Percentiles rank a stretch among this genome's conserved stretches.
Evolutionary conservation across 2,888 invertebrate species (phyloP).

Genomic region (Caenorhabditis panamensis): DNA sequence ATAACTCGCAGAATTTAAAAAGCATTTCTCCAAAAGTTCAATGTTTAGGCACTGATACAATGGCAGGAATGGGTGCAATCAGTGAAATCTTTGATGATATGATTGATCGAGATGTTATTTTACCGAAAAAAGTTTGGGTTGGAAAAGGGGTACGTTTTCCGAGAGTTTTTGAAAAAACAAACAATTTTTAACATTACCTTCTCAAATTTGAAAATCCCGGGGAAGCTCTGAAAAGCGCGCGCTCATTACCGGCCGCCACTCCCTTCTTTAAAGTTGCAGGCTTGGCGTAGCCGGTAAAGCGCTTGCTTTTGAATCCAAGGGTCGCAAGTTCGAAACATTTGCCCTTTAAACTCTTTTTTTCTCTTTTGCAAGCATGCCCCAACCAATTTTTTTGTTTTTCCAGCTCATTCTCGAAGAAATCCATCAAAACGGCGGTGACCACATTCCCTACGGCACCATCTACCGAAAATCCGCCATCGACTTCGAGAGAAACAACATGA

Average conservation of each 20-base stretch:
- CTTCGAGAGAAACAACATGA: slow-evolving; percentile 1
- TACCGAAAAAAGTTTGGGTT: background rate
- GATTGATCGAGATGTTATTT: background rate
- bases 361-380: no score
- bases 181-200: no score
- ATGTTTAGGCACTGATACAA: slow-evolving; percentile 16
- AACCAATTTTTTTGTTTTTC: background rate
- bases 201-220: background rate
- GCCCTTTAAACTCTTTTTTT: background rate
- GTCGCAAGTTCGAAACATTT: background rate
- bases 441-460: background rate
- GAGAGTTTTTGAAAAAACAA: background rate
- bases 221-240: no score
- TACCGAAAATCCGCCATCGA: slow-evolving; percentile 13
- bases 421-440: slow-evolving; percentile 13
- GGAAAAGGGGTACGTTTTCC: background rate
- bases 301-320: background rate
- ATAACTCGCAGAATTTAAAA: background rate
- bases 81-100: slow-evolving; percentile 4
- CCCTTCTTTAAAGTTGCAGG: background rate
- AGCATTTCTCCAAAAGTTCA: background rate
- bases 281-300: background rate
- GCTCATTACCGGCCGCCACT: no score
- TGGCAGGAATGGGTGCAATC: slow-evolving; percentile 6
- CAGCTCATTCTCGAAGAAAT: slow-evolving; percentile 63